phyloP scores from a whole-genome alignment of 2,113 vertebrate genomes.

The Ardeotis arabs region DNA sequence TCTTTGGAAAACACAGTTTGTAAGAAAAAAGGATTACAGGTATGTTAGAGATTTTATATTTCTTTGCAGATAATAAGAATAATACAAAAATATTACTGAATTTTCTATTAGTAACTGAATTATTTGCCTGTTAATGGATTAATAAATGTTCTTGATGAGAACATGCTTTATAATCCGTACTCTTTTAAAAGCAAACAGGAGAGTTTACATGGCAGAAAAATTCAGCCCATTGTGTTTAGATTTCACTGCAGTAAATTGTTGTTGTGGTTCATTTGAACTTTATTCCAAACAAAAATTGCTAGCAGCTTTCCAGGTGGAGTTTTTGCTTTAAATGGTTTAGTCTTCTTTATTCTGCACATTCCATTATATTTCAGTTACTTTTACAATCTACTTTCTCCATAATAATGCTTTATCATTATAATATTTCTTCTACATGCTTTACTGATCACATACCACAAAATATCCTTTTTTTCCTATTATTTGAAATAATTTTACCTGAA shows the following conservation, averaged over 20 bases:
- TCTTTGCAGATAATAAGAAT: neutral
- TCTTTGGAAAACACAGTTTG: slow-evolving; percentile 84
- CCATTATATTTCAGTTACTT: neutral
- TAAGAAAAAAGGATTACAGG: slow-evolving; percentile 90
- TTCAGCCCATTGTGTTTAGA: neutral
- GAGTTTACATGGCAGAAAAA: neutral
- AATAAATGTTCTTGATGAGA: neutral
- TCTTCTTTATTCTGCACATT: neutral
- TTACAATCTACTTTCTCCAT: neutral
- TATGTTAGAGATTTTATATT: slow-evolving; percentile 47
- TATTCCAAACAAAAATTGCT: neutral
- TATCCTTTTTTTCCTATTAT: neutral
- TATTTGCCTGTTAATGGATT: neutral
- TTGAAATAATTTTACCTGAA: neutral
- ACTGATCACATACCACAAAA: neutral
- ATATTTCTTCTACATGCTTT: neutral
- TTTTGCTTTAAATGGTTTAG: neutral
- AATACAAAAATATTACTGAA: neutral
- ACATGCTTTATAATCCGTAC: neutral
- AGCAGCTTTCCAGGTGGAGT: neutral
- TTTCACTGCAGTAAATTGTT: neutral
- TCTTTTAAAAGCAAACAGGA: neutral
- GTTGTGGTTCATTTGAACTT: neutral
- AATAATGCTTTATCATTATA: neutral
- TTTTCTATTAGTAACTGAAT: neutral